Base-by-base conservation (phyloP, 2,113 vertebrate species). In the Zosterops hypoxanthus region DNA sequence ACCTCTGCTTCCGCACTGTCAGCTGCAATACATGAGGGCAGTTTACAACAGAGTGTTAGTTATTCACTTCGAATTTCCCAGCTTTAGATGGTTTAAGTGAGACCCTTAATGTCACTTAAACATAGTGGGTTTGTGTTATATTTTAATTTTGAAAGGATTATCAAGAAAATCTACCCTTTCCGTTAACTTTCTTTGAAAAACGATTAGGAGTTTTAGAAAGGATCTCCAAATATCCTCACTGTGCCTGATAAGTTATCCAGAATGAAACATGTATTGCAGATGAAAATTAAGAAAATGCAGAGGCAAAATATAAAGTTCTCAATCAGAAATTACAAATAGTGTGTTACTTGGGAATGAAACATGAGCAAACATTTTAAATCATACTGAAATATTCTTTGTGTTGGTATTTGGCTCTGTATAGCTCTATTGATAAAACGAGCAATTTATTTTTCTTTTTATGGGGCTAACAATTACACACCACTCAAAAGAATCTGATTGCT, bases 101-200 rank as follows among this genome's bases (percentile, higher is more conserved):
- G 95, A 96, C 92, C 94, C 82, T 91, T 92, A 96, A 95, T 95
- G 95, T 97, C 97, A 97, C 86, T 97, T 98, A 98, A 96, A 97
- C 91, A 95, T 94, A 93, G 92, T 90, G 94, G 23, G 95, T 97
- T 95, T 95, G 79, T 96, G 85, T 89, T 97, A 95, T 75, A 97
- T 94, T 96, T 94, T 97, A 97, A 98, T 97, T 98, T 98, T 98
- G 97, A 98, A 97, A 96, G 98, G 97, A 98, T 98, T 97, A 98
- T 98, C 82, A 95, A 49, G 95, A 95, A 97, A 97, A 96, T 96
- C 97, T 98, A 97, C 96, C 76, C 88, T 95, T 98, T 98, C 97
- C 96, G 84, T 97, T 97, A 97, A 97, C 81, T 95, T 95, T 88
- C 96, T 98, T 97, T 95, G 97, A 98, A 98, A 98, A 97, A 91